Conservation (phyloP, 2,888 invertebrate genomes). For the Orthosia cruda region DNA sequence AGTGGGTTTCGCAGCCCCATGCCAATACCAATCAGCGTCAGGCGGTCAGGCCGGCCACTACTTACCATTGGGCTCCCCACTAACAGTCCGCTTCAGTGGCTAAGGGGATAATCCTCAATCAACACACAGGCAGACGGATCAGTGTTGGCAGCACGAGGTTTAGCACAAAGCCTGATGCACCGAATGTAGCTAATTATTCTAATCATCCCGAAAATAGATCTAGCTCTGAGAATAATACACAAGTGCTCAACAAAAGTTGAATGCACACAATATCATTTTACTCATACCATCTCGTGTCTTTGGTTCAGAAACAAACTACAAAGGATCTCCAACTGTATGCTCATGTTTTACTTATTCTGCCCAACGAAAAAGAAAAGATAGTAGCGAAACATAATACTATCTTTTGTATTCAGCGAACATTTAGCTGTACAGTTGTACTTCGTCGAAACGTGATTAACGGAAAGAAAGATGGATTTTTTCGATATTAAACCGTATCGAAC, state of each 20-base stretch:
- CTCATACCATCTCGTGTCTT: conserved; percentile 28
- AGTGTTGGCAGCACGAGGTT: conserved; percentile 9
- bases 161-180: conserved; percentile 25
- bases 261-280: conserved; percentile 11
- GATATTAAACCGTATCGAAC: conserved; percentile 63
- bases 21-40: conserved; percentile 11
- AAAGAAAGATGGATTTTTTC: conserved; percentile 57
- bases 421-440: conserved; percentile 46
- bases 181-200: conserved; percentile 25
- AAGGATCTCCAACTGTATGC: conserved; percentile 24
- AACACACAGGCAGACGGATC: conserved; percentile 33
- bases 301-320: conserved; percentile 29
- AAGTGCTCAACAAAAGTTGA: background rate
- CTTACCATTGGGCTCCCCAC: background rate
- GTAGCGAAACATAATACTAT: conserved; percentile 47
- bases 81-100: background rate
- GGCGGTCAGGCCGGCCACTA: background rate
- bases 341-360: conserved; percentile 27
- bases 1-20: background rate
- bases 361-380: conserved; percentile 36
- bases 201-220: conserved; percentile 26
- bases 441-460: conserved; percentile 59
- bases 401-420: conserved; percentile 58
- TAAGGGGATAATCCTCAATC: conserved; percentile 46
- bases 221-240: background rate